Evolutionary conservation across 37 sponge, comb jelly and placozoan genomes (phyloP).

Genomic region (Petrosia ficiformis): DNA sequence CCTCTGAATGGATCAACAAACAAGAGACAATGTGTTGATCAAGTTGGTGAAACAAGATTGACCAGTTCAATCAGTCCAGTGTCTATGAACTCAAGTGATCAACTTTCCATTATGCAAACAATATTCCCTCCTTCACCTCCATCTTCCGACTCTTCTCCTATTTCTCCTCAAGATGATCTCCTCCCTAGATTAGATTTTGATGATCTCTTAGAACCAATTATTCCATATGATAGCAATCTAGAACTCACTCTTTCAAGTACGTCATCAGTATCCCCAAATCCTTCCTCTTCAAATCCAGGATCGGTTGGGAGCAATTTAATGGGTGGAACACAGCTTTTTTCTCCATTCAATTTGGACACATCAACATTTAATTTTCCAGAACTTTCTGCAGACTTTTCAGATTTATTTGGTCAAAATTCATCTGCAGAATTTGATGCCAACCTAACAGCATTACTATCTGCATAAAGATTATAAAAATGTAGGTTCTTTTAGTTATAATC

Average conservation of each 20-base stretch:
- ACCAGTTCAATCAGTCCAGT: not conserved
- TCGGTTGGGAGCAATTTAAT: not conserved
- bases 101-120: not conserved
- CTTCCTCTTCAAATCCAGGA: not conserved
- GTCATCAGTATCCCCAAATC: too few species aligned
- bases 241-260: not conserved
- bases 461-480: too few species aligned
- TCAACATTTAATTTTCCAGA: conserved; percentile 59
- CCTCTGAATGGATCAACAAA: not conserved
- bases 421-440: conserved; percentile 40
- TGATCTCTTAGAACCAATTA: conserved; percentile 45
- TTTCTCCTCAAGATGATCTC: conserved; percentile 19
- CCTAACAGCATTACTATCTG: conserved; percentile 24
- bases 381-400: conserved; percentile 46
- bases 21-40: too few species aligned
- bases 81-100: not conserved
- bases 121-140: conserved; percentile 56
- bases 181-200: conserved; percentile 52
- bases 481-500: too few species aligned
- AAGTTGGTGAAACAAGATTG: too few species aligned
- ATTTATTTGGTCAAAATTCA: conserved; percentile 54
- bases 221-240: not conserved
- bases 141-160: conserved; percentile 21
- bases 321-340: not conserved
- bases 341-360: not conserved